Evolutionary conservation across 64 coral and sea anemone genomes (phyloP).

Genomic region (Actinia equina): DNA sequence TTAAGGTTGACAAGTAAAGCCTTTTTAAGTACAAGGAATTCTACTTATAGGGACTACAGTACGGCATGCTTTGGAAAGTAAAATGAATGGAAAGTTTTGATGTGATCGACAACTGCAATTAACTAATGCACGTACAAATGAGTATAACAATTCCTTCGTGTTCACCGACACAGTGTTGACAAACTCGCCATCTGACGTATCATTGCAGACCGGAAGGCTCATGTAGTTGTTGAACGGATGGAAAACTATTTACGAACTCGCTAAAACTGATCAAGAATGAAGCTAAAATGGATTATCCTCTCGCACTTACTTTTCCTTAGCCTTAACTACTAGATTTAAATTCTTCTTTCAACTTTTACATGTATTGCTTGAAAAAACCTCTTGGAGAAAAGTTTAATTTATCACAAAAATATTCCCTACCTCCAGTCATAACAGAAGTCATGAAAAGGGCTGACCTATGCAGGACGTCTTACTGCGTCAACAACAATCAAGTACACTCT

Average conservation of each 20-base stretch:
- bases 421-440: too few relatives aligned
- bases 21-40: neutral
- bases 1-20: neutral
- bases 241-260: neutral
- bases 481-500: too few relatives aligned
- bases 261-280: neutral
- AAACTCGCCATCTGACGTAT: neutral
- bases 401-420: too few relatives aligned
- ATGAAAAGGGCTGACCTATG: too few relatives aligned
- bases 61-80: neutral
- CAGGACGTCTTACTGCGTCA: too few relatives aligned
- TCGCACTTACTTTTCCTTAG: neutral
- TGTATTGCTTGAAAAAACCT: too few relatives aligned
- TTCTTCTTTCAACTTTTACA: too few relatives aligned
- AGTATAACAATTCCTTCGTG: neutral
- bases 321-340: neutral
- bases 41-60: neutral
- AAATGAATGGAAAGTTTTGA: neutral
- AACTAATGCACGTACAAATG: neutral
- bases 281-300: neutral
- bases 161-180: neutral
- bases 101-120: neutral
- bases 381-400: too few relatives aligned
- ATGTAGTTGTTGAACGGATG: neutral
- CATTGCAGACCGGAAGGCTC: neutral